Percentiles rank a stretch among this genome's conserved stretches.
These are phyloP conservation scores for Parazoanthus darwini DNA, from an alignment of 92 coral and sea anemone genomes.

Conservation along the genomic window DNA sequence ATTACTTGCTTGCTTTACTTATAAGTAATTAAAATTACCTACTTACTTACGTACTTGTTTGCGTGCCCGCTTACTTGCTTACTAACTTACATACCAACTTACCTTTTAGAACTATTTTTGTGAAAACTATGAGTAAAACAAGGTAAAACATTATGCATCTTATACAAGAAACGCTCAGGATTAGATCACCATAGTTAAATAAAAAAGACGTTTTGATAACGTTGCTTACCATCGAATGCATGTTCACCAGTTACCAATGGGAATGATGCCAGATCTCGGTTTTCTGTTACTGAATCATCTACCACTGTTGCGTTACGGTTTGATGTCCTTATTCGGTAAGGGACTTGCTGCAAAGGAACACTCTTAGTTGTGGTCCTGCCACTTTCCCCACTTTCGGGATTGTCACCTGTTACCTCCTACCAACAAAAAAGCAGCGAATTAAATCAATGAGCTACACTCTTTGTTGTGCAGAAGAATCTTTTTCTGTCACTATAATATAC, in stretches of 20 bases:
- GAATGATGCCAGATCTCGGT: background rate
- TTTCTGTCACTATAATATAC: no score
- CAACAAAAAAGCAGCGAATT: background rate
- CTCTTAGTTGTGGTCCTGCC: background rate
- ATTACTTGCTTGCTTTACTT: no score
- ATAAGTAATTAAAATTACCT: no score
- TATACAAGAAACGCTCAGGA: no score
- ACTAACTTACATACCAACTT: no score
- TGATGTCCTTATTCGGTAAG: background rate
- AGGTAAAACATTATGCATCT: no score
- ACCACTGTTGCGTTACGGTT: background rate
- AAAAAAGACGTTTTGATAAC: no score
- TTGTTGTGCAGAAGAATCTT: background rate
- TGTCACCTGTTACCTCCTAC: background rate
- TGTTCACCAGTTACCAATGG: background rate
- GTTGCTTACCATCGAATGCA: background rate
- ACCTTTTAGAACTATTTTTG: no score
- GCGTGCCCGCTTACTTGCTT: no score
- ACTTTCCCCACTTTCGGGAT: background rate
- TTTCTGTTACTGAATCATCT: background rate
- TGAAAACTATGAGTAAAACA: no score
- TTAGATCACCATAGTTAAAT: no score
- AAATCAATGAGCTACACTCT: background rate
- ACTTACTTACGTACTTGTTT: no score
- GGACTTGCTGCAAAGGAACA: background rate